Percentiles rank a stretch among this genome's conserved stretches.
phyloP scores from a whole-genome alignment of 2,113 vertebrate species.

The Naja naja region DNA sequence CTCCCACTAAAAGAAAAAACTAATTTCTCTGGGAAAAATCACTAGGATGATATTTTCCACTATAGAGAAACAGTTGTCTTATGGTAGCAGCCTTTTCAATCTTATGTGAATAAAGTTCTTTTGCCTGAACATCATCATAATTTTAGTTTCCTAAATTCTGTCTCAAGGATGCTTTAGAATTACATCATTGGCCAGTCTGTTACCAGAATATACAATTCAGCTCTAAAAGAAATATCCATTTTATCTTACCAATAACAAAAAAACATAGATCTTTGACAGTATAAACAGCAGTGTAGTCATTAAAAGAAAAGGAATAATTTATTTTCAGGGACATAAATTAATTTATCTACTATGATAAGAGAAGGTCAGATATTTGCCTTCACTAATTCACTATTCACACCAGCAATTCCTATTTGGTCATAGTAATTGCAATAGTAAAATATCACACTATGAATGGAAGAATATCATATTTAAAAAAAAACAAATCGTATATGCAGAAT shows the following conservation, averaged over 20 bases:
- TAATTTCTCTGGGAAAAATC: neutral
- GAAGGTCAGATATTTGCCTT: neutral
- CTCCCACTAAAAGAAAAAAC: neutral
- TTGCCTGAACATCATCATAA: neutral
- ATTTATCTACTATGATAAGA: neutral
- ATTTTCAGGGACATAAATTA: neutral
- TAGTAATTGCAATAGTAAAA: neutral
- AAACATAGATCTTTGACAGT: neutral
- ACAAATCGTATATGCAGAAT: neutral
- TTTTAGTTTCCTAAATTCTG: neutral
- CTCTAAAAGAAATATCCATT: neutral
- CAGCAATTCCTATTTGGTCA: neutral
- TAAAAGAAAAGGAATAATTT: neutral
- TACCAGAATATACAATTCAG: neutral
- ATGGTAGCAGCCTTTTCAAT: neutral
- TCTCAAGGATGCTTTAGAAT: neutral
- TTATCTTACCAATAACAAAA: neutral
- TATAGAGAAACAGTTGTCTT: neutral
- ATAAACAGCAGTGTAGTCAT: neutral
- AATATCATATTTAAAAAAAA: neutral
- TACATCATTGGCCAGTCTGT: neutral
- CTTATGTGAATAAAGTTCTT: neutral
- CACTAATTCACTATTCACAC: neutral
- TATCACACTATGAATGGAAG: neutral
- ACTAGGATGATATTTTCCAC: neutral